phyloP scores from a whole-genome alignment of 2,888 invertebrate genomes.

The Ormyrus nitidulus region DNA sequence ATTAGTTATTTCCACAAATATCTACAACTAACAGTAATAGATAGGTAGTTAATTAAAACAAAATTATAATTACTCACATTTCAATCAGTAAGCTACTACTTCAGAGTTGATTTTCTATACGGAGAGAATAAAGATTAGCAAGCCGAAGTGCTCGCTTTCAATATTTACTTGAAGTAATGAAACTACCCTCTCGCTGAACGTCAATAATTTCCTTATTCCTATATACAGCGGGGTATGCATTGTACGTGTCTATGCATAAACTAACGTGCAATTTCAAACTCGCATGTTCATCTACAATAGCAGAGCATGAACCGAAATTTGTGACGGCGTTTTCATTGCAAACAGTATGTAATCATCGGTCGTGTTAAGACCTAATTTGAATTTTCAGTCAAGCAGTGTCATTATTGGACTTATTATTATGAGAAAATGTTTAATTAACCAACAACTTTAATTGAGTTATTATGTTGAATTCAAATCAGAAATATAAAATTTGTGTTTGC shows the following conservation, averaged over 20 bases:
- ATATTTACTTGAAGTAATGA: conserved; percentile 36
- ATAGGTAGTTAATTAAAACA: too few species aligned
- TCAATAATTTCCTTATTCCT: not conserved
- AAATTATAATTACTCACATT: too few species aligned
- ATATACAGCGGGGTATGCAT: not conserved
- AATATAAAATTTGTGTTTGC: too few species aligned
- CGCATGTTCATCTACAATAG: not conserved
- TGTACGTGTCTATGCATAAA: not conserved
- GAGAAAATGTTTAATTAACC: too few species aligned
- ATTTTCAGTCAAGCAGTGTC: too few species aligned
- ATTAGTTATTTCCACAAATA: too few species aligned
- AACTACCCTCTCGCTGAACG: conserved; percentile 30
- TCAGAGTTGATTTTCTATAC: conserved; percentile 10
- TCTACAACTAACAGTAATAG: too few species aligned
- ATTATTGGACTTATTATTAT: too few species aligned
- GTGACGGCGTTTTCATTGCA: not conserved
- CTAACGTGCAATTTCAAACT: conserved; percentile 27
- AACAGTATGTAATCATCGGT: not conserved
- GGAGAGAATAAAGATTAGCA: conserved; percentile 22
- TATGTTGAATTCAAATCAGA: too few species aligned
- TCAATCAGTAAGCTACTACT: too few species aligned
- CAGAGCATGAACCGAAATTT: not conserved
- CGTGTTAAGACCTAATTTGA: too few species aligned
- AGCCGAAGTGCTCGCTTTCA: conserved; percentile 5
- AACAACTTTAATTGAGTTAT: too few species aligned